Base-by-base conservation (phyloP, 2,797 vertebrate species). In the Sebastes kiyomatsui region DNA sequence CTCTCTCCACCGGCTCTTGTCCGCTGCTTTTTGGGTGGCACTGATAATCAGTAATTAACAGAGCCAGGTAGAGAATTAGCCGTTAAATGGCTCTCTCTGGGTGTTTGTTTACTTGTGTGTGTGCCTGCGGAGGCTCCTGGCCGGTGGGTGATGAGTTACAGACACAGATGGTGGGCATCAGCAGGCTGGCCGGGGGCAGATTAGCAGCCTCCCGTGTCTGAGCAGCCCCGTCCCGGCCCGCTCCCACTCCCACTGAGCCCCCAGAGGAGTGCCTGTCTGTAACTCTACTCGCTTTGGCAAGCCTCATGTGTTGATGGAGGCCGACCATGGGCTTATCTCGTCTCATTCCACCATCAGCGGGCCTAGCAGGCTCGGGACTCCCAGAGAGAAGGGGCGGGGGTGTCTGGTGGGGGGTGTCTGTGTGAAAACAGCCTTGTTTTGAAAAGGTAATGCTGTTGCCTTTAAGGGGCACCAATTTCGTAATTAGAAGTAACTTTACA, bases 151-250 rank as follows among this genome's bases (percentile, higher is more conserved):
- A 93, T 93, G 91, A 94, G 85, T 91, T 92, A 91, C 93, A 95
- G 93, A 94, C 93, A 92, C 95, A 96, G 94, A 95, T 96, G 94
- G 93, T 93, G 92, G 93, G 88, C 94, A 95, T 96, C 94, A 95
- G 85, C 86, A 81, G 84, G 86, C 87, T 16, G 87, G 89, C 88
- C 80, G 88, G 88, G 87, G 87, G 92, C 87, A 95, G 93, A 96
- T 96, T 95, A 95, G 88, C 82, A 71, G 77, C 86, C 90, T 88
- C 85, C 91, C 80, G 30, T 89, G 88, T 93, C 89, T 93, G 88
- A 89, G 89, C 87, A 79, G 80, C 78, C 81, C 85, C 67, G 60
- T 81, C 81, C 82, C 58, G 55, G 77, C 77, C 85, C 58, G 18
- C 86, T 88, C 84, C 92, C 88, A 85, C 87, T 90, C 92, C 92